A percentile compares a stretch with the other conserved stretches of the same genome.
phyloP scores from a whole-genome alignment of 2,113 vertebrate genomes.

The Callospermophilus lateralis region DNA sequence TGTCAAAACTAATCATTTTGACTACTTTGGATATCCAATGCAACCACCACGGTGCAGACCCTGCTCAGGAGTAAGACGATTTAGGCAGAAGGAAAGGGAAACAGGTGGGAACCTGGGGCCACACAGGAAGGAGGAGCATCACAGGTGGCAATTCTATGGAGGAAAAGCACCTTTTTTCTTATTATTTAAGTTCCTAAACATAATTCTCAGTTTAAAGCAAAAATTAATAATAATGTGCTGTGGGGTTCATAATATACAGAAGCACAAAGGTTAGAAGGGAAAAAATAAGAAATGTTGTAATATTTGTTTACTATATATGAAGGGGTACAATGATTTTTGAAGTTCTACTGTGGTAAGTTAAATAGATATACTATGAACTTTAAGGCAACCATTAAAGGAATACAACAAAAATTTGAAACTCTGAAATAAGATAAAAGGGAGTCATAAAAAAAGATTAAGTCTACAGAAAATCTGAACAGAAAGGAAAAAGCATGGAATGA shows the following conservation, averaged over 20 bases:
- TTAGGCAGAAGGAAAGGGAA: background rate
- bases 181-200: conserved; percentile 2
- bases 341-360: conserved; percentile 3
- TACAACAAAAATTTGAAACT: background rate
- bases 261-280: background rate
- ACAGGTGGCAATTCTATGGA: background rate
- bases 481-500: background rate
- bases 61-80: background rate
- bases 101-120: background rate
- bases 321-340: background rate
- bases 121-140: background rate
- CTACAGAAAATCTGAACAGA: background rate
- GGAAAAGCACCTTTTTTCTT: background rate
- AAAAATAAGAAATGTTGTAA: background rate
- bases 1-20: background rate
- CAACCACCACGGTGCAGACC: background rate
- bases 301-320: background rate
- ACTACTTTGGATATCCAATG: background rate
- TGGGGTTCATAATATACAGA: background rate
- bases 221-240: background rate
- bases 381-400: conserved; percentile 14
- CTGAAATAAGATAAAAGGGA: background rate
- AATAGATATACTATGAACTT: background rate
- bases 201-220: background rate
- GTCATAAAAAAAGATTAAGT: background rate